Evolutionary conservation across 2,797 vertebrate genomes (phyloP), one percentile per base, ranked within the genome.

Genomic region (Lepilemur ruficaudatus): DNA sequence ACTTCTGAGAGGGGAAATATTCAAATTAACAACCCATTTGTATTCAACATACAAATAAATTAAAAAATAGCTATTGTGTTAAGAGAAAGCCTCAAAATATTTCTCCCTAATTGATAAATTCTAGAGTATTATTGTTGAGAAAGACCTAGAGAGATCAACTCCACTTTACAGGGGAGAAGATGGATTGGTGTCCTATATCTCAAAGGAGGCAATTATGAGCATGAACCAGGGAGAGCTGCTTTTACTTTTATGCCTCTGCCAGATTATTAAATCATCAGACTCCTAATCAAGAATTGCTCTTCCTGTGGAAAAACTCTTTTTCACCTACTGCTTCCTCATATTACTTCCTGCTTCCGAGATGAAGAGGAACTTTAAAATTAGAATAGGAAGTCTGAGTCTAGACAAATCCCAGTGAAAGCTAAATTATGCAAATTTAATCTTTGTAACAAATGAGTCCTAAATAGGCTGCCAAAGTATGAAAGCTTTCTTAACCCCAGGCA

Each of bases 331-430:
- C 72, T 89, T 76, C 46, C n/a, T 86, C 70, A 11, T 86, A 48
- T 70, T 79, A 83, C 67, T 79, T 75, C 57, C 32, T 75, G 78
- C 57, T 79, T 72, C n/a, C 0, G 23, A 86, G 57, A 78, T 50
- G 28, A 65, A 94, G 48, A 91, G 73, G 52, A 78, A 52, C 12
- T 89, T 65, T 88, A 88, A 76, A 83, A 70, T 92, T 57, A 92
- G 82, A 95, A 81, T 48, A 70, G 73, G 50, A 97, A 91, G 81
- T 70, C 55, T 55, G 89, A 20, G 61, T 91, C 86, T 91, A 91
- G 88, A 93, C 72, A 96, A 90, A 95, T 84, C 65, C 67, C 87
- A 65, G 59, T 46, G 75, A 96, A 93, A 84, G 59, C 57, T 82
- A 87, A 83, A 35, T 95, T 91, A 75, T 50, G 76, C 55, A 79